Evolutionary conservation across 2,888 invertebrate genomes (phyloP).

Genomic region (Tupiocoris notatus): DNA sequence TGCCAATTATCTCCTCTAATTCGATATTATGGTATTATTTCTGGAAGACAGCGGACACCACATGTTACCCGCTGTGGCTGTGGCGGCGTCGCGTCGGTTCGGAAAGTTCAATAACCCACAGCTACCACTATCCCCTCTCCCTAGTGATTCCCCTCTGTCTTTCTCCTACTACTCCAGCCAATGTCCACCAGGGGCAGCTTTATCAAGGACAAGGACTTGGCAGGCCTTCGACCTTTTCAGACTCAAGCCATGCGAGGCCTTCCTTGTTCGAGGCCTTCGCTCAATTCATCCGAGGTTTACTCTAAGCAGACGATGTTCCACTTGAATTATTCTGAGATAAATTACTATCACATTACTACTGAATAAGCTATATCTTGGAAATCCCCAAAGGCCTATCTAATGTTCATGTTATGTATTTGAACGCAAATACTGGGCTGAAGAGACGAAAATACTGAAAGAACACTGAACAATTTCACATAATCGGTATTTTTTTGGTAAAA

Average conservation of each 20-base stretch:
- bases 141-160: not conserved
- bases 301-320: no score
- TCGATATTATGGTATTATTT: not conserved
- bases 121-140: not conserved
- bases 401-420: no score
- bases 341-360: no score
- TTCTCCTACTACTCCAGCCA: not conserved
- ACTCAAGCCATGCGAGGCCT: not conserved
- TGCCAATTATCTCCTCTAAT: not conserved
- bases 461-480: no score
- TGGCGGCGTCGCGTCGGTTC: not conserved
- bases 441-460: no score
- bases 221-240: constrained; percentile 29
- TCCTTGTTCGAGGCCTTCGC: not conserved
- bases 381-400: no score
- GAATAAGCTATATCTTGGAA: no score
- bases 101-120: not conserved
- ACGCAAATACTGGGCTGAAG: no score
- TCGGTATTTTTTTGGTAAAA: no score
- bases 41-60: not conserved
- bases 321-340: no score
- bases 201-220: constrained; percentile 35
- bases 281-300: no score
- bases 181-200: constrained; percentile 16
- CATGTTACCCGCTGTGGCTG: not conserved